These are phyloP conservation scores for Nylanderia fulva DNA, from an alignment of 1,140 invertebrate species.

Conservation along the genomic window DNA sequence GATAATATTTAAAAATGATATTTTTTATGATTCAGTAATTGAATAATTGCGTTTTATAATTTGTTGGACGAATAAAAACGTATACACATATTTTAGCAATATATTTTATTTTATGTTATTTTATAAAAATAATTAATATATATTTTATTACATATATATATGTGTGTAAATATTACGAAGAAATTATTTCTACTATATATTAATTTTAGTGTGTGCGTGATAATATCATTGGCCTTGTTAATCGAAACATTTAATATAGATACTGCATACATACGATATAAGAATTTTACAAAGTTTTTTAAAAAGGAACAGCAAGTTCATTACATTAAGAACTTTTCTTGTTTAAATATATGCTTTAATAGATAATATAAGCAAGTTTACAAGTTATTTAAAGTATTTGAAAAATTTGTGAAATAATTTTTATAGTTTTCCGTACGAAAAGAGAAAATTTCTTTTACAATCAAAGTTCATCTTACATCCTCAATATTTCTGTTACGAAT, in stretches of 20 bases:
- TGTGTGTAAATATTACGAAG: no score
- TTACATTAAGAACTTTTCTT: not conserved
- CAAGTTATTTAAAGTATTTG: not conserved
- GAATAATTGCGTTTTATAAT: not conserved
- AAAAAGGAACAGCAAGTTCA: not conserved
- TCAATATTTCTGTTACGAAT: not conserved
- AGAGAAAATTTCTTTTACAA: not conserved
- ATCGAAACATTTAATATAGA: no score
- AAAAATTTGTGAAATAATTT: not conserved
- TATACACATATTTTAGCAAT: not conserved
- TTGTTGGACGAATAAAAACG: not conserved
- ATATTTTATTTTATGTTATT: not conserved
- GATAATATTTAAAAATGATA: not conserved
- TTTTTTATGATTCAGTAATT: slow-evolving; percentile 1
- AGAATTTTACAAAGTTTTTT: no score
- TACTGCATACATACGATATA: no score
- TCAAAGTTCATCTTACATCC: not conserved
- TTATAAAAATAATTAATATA: slow-evolving; percentile 3
- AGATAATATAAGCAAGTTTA: not conserved
- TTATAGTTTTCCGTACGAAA: not conserved
- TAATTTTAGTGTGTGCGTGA: not conserved
- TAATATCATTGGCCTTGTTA: not conserved
- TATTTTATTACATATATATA: not conserved
- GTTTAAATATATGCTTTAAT: not conserved
- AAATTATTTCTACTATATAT: not conserved